Conservation (phyloP, 2,113 vertebrate species). For the Bos taurus region ARS-UCD2.0 NW_020192292.1:4768001-4768500, state of each 20-base stretch:
- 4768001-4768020: not conserved
- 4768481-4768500: not conserved
- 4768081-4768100: slow-evolving; percentile 38
- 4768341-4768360: not conserved
- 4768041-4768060: slow-evolving; percentile 11
- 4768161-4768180: not conserved
- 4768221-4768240: not conserved
- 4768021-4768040: slow-evolving; percentile 3
- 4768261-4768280: slow-evolving; percentile 20
- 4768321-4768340: slow-evolving; percentile 37
- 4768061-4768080: slow-evolving; percentile 47
- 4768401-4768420: not conserved
- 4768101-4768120: slow-evolving; percentile 25
- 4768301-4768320: not conserved
- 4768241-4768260: not conserved
- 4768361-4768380: not conserved
- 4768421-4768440: not conserved
- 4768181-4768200: not conserved
- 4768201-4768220: slow-evolving; percentile 7
- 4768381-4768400: not conserved
- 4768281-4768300: not conserved
- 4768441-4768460: not conserved
- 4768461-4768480: not conserved
- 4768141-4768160: not conserved
- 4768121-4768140: not conserved